A percentile compares a stretch with the other conserved stretches of the same genome.
Conservation (phyloP, 2,888 invertebrate genomes). For the Dynastes grantii region DNA sequence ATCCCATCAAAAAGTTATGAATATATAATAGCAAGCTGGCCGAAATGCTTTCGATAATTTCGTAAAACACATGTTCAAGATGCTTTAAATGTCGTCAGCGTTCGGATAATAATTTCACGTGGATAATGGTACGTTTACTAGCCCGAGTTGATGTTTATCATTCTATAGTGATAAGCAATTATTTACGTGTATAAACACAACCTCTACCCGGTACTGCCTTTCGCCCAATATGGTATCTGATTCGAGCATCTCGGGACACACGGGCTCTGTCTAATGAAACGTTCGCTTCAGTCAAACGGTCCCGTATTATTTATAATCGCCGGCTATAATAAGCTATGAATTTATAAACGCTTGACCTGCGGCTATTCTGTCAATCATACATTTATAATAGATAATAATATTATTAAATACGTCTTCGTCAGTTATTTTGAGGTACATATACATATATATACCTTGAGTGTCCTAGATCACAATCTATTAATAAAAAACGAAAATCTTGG, state of each 20-base stretch:
- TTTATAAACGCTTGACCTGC: constrained; percentile 36
- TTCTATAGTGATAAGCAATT: constrained; percentile 42
- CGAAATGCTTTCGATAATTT: constrained; percentile 15
- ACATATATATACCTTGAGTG: constrained; percentile 24
- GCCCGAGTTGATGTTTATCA: constrained; percentile 35
- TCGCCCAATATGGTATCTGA: constrained; percentile 39
- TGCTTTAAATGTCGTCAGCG: constrained; percentile 31
- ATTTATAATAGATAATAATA: constrained; percentile 49
- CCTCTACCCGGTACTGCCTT: constrained; percentile 17
- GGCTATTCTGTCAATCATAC: constrained; percentile 50
- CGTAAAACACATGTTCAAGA: constrained; percentile 26
- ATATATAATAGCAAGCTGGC: constrained; percentile 16
- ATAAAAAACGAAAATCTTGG: constrained; percentile 23
- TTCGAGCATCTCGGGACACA: constrained; percentile 7
- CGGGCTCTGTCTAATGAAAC: constrained; percentile 9
- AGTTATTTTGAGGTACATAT: constrained; percentile 28
- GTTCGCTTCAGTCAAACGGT: constrained; percentile 35
- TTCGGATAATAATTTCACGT: constrained; percentile 27
- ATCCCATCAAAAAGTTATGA: constrained; percentile 28
- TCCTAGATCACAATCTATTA: constrained; percentile 37
- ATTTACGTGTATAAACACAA: constrained; percentile 32
- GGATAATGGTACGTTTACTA: constrained; percentile 34
- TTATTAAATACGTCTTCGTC: constrained; percentile 44
- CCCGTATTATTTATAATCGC: constrained; percentile 45
- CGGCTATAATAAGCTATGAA: constrained; percentile 43